Evolutionary conservation across 2,113 vertebrate genomes (phyloP).

Genomic region (Nesoenas mayeri): DNA sequence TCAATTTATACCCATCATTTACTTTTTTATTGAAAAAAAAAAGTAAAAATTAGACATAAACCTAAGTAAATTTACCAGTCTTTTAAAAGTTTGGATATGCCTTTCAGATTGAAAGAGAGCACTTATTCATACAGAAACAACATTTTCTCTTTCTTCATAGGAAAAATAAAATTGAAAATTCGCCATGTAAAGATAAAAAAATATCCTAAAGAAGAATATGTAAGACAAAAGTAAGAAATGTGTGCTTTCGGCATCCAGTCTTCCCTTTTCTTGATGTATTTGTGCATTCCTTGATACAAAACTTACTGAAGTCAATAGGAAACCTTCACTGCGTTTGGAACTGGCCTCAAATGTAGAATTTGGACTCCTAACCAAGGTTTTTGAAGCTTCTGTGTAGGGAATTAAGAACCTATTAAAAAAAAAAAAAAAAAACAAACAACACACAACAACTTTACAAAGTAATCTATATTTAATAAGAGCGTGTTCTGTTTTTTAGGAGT

Average conservation of each 20-base stretch:
- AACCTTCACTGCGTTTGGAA: neutral
- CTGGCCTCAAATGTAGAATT: neutral
- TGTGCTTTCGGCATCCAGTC: neutral
- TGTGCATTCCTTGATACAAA: neutral
- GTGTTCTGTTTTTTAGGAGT: neutral
- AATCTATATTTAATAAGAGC: slow-evolving; percentile 2
- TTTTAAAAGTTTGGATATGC: neutral
- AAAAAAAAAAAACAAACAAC: neutral
- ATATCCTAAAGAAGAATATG: neutral
- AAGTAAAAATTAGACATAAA: neutral
- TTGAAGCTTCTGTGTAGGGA: neutral
- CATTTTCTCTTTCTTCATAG: neutral
- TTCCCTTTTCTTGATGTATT: neutral
- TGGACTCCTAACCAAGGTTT: neutral
- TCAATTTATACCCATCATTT: neutral
- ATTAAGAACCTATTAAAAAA: neutral
- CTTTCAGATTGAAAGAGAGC: neutral
- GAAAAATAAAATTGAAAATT: neutral
- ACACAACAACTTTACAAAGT: neutral
- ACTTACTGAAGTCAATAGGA: neutral
- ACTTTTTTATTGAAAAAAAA: neutral
- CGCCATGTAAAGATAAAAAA: neutral
- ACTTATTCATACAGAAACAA: neutral
- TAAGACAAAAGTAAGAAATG: neutral
- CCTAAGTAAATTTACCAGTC: neutral